A percentile compares a stretch with the other conserved stretches of the same genome.
phyloP scores from a whole-genome alignment of 2,888 invertebrate species.

The Agonum fuliginosum region DNA sequence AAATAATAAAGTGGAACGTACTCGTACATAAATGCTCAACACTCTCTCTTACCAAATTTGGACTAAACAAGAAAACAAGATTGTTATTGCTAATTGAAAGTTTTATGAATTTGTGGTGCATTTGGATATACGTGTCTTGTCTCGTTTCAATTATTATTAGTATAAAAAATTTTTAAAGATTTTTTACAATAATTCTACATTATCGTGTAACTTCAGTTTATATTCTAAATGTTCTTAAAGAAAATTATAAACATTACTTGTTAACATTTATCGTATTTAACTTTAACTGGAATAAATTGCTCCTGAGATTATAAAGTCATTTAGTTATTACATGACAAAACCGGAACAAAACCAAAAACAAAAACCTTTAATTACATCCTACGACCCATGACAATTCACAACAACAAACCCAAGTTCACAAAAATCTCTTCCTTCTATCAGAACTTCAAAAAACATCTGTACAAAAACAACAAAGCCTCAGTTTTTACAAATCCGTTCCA shows the following conservation, averaged over 20 bases:
- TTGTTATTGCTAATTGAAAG: too few species aligned
- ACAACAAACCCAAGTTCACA: background rate
- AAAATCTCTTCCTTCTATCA: background rate
- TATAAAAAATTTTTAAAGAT: too few species aligned
- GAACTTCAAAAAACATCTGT: background rate
- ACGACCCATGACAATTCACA: conserved; percentile 18
- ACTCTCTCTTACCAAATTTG: too few species aligned
- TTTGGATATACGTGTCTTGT: too few species aligned
- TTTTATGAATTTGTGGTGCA: too few species aligned
- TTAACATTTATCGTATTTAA: background rate
- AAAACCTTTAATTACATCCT: conserved; percentile 26
- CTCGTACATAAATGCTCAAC: too few species aligned
- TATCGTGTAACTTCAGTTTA: too few species aligned
- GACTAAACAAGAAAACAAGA: too few species aligned
- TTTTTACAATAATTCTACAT: too few species aligned
- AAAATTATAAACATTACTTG: conserved; percentile 9
- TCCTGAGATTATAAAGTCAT: conserved; percentile 37
- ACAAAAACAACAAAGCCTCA: background rate
- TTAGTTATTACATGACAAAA: conserved; percentile 6
- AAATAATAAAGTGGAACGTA: too few species aligned
- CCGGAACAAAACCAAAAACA: conserved; percentile 9
- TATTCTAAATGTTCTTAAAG: too few species aligned
- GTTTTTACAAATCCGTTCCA: background rate
- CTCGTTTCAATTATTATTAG: too few species aligned
- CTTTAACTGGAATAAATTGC: background rate